These are phyloP conservation scores for Zonotrichia leucophrys DNA, from an alignment of 2,113 vertebrate species.

Conservation along the genomic window DNA sequence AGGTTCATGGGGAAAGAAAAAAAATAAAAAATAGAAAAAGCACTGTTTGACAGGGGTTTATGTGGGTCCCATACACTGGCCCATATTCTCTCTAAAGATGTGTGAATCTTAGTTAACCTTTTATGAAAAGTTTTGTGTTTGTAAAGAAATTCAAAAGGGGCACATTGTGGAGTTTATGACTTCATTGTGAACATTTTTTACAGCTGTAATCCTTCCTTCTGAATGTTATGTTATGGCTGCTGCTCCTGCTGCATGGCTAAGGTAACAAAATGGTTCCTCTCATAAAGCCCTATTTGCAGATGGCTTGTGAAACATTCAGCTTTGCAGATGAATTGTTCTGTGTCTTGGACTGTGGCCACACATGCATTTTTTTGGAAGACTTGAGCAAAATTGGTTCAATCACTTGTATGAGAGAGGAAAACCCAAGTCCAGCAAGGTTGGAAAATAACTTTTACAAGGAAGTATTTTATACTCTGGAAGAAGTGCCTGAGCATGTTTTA, in stretches of 20 bases:
- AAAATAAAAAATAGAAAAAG: not conserved
- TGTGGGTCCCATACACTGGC: not conserved
- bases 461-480: not conserved
- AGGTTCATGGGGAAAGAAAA: not conserved
- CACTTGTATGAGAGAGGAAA: not conserved
- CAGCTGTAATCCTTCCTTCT: conserved; percentile 47
- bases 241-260: not conserved
- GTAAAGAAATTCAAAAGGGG: conserved; percentile 37
- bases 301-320: conserved; percentile 47
- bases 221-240: not conserved
- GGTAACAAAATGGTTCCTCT: conserved; percentile 36
- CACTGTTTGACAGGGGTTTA: not conserved
- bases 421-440: not conserved
- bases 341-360: not conserved
- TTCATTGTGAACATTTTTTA: conserved; percentile 49
- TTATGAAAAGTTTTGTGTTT: conserved; percentile 13
- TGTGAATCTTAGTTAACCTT: conserved; percentile 36
- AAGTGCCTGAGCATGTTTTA: not conserved
- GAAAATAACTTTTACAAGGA: conserved; percentile 18
- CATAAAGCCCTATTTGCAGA: conserved; percentile 30
- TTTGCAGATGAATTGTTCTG: conserved; percentile 7
- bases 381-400: not conserved
- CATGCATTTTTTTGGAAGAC: not conserved
- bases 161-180: conserved; percentile 28
- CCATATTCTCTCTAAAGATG: conserved; percentile 28